phyloP scores from a whole-genome alignment of 2,797 vertebrate genomes.

The Anolis apletophallus region DNA sequence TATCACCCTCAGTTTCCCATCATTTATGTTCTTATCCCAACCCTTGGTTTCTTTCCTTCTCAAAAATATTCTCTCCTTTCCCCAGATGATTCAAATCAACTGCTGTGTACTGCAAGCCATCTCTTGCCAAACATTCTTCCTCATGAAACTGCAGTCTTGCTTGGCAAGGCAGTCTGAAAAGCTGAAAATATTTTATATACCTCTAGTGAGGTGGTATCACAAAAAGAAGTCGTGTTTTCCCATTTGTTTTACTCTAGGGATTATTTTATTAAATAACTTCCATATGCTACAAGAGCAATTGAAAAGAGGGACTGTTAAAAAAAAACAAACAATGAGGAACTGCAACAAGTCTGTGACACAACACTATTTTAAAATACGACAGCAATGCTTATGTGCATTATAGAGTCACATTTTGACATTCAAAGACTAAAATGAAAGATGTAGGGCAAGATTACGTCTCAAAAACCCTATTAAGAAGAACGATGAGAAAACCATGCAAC shows the following conservation, averaged over 20 bases:
- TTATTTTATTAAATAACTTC: conserved; percentile 56
- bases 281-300: conserved; percentile 45
- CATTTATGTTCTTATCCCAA: no score
- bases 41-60: no score
- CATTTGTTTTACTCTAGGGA: conserved; percentile 57
- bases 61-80: no score
- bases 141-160: no score
- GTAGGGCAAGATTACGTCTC: conserved; percentile 24
- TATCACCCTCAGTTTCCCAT: no score
- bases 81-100: no score
- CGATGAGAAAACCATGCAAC: conserved; percentile 33
- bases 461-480: conserved; percentile 20
- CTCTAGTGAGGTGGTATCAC: conserved; percentile 25
- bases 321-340: no score
- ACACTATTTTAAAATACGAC: conserved; percentile 28
- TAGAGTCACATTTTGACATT: conserved; percentile 38
- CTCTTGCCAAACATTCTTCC: no score
- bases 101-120: no score
- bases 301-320: conserved; percentile 11
- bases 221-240: conserved; percentile 48
- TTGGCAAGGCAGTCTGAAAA: conserved; percentile 47
- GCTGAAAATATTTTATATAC: conserved; percentile 7
- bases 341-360: not conserved
- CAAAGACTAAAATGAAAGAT: conserved; percentile 28
- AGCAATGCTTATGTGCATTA: conserved; percentile 3